phyloP scores from a whole-genome alignment of 2,797 vertebrate genomes.

The Cynopterus sphinx region DNA sequence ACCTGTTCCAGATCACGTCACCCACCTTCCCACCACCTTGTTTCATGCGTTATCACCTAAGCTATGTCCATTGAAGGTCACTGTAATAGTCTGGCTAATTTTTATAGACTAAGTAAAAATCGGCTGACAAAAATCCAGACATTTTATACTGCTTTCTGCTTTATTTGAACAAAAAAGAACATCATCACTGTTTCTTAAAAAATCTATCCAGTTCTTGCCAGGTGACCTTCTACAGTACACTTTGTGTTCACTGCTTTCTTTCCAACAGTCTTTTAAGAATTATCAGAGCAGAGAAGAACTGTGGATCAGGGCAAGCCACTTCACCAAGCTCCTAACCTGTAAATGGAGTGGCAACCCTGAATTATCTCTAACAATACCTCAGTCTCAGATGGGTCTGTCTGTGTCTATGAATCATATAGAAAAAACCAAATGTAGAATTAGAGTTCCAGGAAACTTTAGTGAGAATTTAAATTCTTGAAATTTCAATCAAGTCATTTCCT shows the following conservation, averaged over 20 bases:
- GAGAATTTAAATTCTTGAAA: not conserved
- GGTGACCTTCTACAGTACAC: not conserved
- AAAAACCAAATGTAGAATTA: not conserved
- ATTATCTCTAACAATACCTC: not conserved
- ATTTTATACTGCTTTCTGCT: not conserved
- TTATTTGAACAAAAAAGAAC: not conserved
- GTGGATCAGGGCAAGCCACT: not conserved
- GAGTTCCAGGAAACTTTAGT: not conserved
- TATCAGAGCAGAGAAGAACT: not conserved
- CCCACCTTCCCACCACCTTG: too few species aligned
- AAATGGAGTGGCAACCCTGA: not conserved
- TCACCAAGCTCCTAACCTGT: not conserved
- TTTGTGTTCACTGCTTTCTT: not conserved
- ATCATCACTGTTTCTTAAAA: not conserved
- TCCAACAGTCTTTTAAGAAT: not conserved
- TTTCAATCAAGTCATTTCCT: not conserved
- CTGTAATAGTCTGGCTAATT: not conserved
- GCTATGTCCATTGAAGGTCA: not conserved
- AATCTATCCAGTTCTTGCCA: not conserved
- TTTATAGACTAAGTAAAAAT: not conserved
- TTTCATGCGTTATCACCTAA: not conserved
- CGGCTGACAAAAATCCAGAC: not conserved
- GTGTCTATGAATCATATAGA: not conserved
- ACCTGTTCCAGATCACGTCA: accelerated
- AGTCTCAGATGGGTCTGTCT: not conserved